Percentiles rank a stretch among this genome's conserved stretches.
Evolutionary conservation across 2,113 vertebrate genomes (phyloP).

Genomic region (Dendropsophus ebraccatus): DNA sequence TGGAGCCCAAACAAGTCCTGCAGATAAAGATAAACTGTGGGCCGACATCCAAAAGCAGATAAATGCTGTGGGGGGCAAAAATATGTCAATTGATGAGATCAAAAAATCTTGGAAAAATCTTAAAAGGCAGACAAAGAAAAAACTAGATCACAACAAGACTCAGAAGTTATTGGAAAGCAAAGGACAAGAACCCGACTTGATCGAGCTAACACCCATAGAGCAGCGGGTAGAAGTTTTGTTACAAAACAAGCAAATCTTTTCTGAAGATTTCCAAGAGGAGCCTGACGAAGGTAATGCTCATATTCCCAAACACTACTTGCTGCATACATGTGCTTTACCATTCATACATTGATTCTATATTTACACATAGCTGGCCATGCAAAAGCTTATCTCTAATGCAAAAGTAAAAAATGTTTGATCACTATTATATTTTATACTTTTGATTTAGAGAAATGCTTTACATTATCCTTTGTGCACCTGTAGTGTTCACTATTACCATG

Average conservation of each 20-base stretch:
- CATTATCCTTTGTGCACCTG: not conserved
- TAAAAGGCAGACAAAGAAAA: slow-evolving; percentile 52
- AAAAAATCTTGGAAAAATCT: slow-evolving; percentile 55
- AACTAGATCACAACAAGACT: slow-evolving; percentile 47
- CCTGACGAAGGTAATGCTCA: slow-evolving; percentile 52
- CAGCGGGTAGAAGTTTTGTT: slow-evolving; percentile 52
- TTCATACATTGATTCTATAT: not conserved
- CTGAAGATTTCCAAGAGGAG: slow-evolving; percentile 44
- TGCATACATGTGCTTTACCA: slow-evolving; percentile 1
- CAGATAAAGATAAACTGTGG: slow-evolving; percentile 55
- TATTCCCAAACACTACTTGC: not conserved
- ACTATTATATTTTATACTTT: not conserved
- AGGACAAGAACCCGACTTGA: slow-evolving; percentile 4
- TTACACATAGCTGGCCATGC: not conserved
- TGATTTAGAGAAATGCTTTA: slow-evolving; percentile 13
- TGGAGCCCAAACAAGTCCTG: slow-evolving; percentile 32
- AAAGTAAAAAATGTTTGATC: not conserved
- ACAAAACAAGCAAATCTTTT: slow-evolving; percentile 41
- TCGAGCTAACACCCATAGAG: slow-evolving; percentile 37
- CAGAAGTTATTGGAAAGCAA: slow-evolving; percentile 38
- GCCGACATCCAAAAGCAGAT: slow-evolving; percentile 50
- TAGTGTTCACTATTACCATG: not conserved
- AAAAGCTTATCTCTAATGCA: not conserved
- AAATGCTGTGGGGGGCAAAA: slow-evolving; percentile 55
- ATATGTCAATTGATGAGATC: slow-evolving; percentile 47